phyloP scores from a whole-genome alignment of 2,888 invertebrate species.

The Malthinus flaveolus region DNA sequence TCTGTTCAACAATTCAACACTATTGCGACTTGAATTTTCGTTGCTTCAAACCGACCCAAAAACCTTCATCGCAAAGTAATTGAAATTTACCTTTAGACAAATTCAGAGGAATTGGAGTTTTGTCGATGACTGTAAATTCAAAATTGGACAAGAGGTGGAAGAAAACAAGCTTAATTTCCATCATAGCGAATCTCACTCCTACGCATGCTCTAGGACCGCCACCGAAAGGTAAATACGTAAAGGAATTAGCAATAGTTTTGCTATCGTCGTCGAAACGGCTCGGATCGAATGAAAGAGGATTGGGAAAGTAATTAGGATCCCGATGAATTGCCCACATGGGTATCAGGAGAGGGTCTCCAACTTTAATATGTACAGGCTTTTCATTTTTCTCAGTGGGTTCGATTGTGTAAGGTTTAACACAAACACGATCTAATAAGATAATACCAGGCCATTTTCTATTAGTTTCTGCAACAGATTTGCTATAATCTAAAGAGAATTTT shows the following conservation, averaged over 20 bases:
- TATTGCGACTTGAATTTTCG: not conserved
- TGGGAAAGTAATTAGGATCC: conserved; percentile 25
- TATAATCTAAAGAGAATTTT: not conserved
- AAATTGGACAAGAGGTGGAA: conserved; percentile 34
- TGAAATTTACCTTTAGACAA: conserved; percentile 30
- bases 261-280: conserved; percentile 56
- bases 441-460: conserved; percentile 33
- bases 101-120: conserved; percentile 38
- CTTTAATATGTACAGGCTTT: conserved; percentile 15
- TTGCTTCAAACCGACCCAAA: conserved; percentile 38
- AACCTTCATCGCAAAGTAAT: conserved; percentile 35
- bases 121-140: conserved; percentile 34
- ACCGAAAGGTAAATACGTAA: conserved; percentile 60
- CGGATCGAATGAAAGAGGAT: conserved; percentile 30
- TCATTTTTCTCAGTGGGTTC: conserved; percentile 18
- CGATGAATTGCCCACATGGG: conserved; percentile 25
- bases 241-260: conserved; percentile 55
- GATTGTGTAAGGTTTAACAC: conserved; percentile 28
- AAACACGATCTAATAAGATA: conserved; percentile 23
- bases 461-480: conserved; percentile 34
- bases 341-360: conserved; percentile 20
- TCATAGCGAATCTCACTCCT: conserved; percentile 42
- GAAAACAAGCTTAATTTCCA: conserved; percentile 37
- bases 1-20: not conserved
- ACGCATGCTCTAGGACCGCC: conserved; percentile 48